Base-by-base conservation (phyloP, 2,888 invertebrate species). In the Hemithea aestivaria region DNA sequence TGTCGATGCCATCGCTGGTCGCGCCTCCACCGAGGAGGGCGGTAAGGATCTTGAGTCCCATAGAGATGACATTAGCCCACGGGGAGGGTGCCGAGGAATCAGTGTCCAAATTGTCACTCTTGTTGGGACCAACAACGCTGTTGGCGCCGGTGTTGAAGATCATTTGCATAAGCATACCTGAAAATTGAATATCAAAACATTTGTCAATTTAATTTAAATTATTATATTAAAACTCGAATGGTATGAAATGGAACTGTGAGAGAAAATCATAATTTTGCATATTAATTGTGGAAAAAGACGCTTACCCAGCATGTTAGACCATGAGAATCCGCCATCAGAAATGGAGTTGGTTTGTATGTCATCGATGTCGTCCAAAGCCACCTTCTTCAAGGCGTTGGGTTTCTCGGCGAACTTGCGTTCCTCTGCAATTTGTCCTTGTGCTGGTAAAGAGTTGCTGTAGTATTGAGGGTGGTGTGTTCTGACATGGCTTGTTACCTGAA, bases 341-440 rank as follows among this genome's bases (percentile, higher is more conserved):
- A 95, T 93, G 52, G 93, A 92, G 79, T 95, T 96, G 47, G 91
- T 93, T 69, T 92, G 91, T 48, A 94, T 89, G 56, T 95, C 95
- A 56, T 95, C 94, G 47, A 95, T 76, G 67, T 95, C 94, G 59
- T 95, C 94, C 20, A 93, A 74, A 1, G 92, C 92, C 2, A 95
- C 95, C 82, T 96, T 96, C 83, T 96, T 96, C 62, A 94, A 90
- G 8, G 94, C 92, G 68, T 96, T 96, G 7, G 96, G 93, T 72
- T 96, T 96, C 68, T 95, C 95, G 0, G 94, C 95, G 73, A 93
- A 96, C 87, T 96, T 96, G 48, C 96, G 88, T 44, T 91, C 91
- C 56, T 91, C 68, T 57, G 83, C 66, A 65, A 84, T 45, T 80
- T 83, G 62, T 73, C 72, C 73, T 39, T 66, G 70, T 16, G 67